These are phyloP conservation scores for Palloptera scutellata DNA, from an alignment of 2,888 invertebrate genomes.

Conservation along the genomic window DNA sequence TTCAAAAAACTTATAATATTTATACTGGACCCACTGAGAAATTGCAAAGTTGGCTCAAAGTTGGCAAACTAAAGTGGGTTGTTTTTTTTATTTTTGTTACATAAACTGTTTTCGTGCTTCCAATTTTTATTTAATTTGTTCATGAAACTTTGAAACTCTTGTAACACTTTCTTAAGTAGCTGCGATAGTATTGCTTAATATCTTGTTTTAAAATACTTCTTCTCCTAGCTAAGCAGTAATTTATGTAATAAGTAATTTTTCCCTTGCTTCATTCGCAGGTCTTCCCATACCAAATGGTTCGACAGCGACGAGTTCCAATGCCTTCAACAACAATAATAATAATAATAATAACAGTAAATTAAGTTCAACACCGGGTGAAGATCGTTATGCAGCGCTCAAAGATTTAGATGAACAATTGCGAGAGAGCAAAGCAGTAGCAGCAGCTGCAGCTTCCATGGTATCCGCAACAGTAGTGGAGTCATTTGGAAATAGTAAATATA, in stretches of 20 bases:
- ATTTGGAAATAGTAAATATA: slow-evolving; percentile 48
- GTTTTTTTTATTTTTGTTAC: no score
- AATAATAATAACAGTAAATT: slow-evolving; percentile 43
- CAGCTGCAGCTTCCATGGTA: slow-evolving; percentile 48
- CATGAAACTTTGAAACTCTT: no score
- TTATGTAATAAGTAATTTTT: not conserved
- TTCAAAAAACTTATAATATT: no score
- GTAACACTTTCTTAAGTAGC: no score
- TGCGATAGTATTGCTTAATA: no score
- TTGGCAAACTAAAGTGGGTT: no score
- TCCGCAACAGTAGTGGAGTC: slow-evolving; percentile 47
- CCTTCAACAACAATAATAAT: slow-evolving; percentile 36
- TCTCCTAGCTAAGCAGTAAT: no score
- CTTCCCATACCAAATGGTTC: slow-evolving; percentile 55
- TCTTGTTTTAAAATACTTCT: no score
- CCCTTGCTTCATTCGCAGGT: slow-evolving; percentile 44
- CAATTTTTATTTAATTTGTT: no score
- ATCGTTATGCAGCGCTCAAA: slow-evolving; percentile 94
- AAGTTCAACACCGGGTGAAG: slow-evolving; percentile 69
- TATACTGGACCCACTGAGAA: no score
- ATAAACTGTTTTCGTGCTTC: no score
- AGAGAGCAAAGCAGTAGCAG: slow-evolving; percentile 61
- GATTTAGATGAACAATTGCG: slow-evolving; percentile 85
- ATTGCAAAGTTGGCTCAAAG: no score
- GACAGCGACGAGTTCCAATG: slow-evolving; percentile 41